phyloP scores from a whole-genome alignment of 2,888 invertebrate genomes.

The Cecidostiba fungosa region DNA sequence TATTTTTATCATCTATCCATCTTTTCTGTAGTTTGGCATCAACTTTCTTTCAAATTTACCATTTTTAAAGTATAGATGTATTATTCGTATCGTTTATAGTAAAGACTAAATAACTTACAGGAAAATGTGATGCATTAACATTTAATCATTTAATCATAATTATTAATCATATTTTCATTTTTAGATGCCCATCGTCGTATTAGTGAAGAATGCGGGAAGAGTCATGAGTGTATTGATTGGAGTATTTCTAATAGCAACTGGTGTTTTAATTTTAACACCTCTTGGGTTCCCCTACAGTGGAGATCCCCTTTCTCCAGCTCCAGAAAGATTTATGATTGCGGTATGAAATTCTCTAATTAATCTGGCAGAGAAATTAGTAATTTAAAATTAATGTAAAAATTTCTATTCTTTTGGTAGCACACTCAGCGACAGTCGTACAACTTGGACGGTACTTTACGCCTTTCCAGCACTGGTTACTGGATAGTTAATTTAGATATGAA shows the following conservation, averaged over 20 bases:
- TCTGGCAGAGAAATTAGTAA: neutral
- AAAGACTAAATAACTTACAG: neutral
- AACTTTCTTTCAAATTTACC: neutral
- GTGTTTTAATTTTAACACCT: slow-evolving; percentile 84
- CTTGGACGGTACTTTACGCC: slow-evolving; percentile 79
- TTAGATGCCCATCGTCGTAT: slow-evolving; percentile 79
- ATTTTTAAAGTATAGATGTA: neutral
- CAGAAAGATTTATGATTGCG: slow-evolving; percentile 89
- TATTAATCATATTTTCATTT: slow-evolving; percentile 63
- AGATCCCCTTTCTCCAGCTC: slow-evolving; percentile 83
- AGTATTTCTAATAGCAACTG: slow-evolving; percentile 82
- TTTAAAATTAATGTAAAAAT: neutral
- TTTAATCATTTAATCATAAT: too few species aligned
- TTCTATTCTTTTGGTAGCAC: slow-evolving; percentile 80
- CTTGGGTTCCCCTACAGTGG: slow-evolving; percentile 89
- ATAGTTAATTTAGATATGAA: slow-evolving; percentile 89
- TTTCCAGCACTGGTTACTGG: slow-evolving; percentile 85
- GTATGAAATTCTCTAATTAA: slow-evolving; percentile 78
- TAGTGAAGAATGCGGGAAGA: slow-evolving; percentile 81
- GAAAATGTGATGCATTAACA: neutral
- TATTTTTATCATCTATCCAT: neutral
- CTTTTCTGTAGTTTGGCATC: neutral
- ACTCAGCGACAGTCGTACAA: slow-evolving; percentile 84
- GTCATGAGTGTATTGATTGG: slow-evolving; percentile 82
- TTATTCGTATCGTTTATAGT: neutral